Conservation (phyloP, 1,140 invertebrate genomes). For the Nebria ingens region DNA sequence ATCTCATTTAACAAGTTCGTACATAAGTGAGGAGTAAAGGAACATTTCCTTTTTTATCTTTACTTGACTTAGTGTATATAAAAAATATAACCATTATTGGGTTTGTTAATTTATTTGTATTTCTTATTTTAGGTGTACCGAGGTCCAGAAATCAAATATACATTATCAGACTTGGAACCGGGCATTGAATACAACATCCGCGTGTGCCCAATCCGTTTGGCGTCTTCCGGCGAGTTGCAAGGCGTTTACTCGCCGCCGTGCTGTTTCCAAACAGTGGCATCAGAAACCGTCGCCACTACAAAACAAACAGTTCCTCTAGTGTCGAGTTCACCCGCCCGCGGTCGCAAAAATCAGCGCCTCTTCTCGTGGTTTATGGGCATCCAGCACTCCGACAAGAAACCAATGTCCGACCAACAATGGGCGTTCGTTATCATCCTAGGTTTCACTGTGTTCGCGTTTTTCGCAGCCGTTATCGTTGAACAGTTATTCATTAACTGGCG, state of each 20-base stretch:
- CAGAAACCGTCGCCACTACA: conserved; percentile 26
- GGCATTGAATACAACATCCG: conserved; percentile 61
- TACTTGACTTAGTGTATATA: background rate
- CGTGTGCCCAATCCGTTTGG: conserved; percentile 57
- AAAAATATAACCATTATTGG: background rate
- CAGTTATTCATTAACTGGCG: conserved; percentile 37
- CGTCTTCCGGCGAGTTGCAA: conserved; percentile 40
- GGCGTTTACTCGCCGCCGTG: conserved; percentile 54
- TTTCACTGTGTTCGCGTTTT: conserved; percentile 50
- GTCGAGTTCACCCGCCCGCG: conserved; percentile 19
- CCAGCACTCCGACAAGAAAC: conserved; percentile 32
- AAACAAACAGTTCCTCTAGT: conserved; percentile 21
- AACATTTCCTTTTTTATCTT: background rate
- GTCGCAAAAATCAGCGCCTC: conserved; percentile 17
- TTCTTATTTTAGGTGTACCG: conserved; percentile 51
- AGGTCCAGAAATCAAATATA: conserved; percentile 52
- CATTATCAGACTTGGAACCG: conserved; percentile 53
- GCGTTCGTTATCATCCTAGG: conserved; percentile 49
- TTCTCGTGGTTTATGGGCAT: conserved; percentile 23
- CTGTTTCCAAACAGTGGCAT: conserved; percentile 40
- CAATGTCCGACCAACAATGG: conserved; percentile 51
- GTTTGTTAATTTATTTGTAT: conserved; percentile 1
- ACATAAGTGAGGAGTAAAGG: background rate
- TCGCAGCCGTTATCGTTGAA: conserved; percentile 48
- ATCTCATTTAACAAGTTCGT: background rate